Evolutionary conservation across 2,113 vertebrate genomes (phyloP).

Genomic region (Malaclemys terrapin): DNA sequence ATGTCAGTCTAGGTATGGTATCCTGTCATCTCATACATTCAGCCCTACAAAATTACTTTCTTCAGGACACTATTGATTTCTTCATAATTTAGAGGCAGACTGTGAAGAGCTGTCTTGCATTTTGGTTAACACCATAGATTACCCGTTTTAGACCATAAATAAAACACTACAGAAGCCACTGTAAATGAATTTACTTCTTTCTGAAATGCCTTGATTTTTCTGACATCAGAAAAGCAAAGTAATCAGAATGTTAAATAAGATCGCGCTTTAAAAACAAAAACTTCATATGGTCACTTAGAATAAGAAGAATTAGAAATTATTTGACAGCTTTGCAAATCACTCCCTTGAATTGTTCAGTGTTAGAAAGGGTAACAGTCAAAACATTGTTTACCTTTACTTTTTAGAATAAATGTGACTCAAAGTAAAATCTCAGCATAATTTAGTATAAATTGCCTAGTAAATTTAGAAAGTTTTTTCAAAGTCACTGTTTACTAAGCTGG

Average conservation of each 20-base stretch:
- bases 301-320: background rate
- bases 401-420: slow-evolving; percentile 2
- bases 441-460: background rate
- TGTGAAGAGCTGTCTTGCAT: background rate
- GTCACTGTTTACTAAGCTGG: slow-evolving; percentile 4
- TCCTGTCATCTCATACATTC: background rate
- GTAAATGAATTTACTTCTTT: background rate
- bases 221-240: background rate
- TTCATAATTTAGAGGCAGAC: background rate
- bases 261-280: background rate
- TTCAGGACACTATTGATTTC: background rate
- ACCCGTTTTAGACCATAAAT: background rate
- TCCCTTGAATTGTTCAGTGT: slow-evolving; percentile 48
- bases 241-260: background rate
- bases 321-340: background rate
- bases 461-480: slow-evolving; percentile 29
- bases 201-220: background rate
- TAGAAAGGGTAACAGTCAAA: slow-evolving; percentile 15
- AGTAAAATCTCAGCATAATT: background rate
- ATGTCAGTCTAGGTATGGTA: background rate
- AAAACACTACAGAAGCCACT: background rate
- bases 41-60: background rate
- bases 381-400: background rate
- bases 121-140: background rate
- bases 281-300: background rate